Conservation (phyloP, 2,888 invertebrate species). For the Dolichopus griseipennis region DNA sequence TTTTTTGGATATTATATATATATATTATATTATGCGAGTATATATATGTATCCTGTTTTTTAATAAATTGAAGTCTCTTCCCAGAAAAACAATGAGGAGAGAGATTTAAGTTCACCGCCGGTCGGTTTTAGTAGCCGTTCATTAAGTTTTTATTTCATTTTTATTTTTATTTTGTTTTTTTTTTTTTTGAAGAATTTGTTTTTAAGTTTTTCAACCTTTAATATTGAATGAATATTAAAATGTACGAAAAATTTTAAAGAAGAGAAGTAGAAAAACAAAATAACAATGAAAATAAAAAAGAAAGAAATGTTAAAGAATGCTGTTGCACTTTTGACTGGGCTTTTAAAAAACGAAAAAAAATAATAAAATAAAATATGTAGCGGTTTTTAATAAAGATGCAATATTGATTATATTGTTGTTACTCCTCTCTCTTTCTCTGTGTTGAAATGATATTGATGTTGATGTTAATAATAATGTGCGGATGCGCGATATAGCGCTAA, state of each 20-base stretch:
- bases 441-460: not conserved
- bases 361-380: not conserved
- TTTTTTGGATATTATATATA: not conserved
- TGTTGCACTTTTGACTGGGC: not conserved
- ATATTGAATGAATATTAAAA: not conserved
- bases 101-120: constrained; percentile 6
- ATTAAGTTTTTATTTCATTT: too few species aligned
- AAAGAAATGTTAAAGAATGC: not conserved
- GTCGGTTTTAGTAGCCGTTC: not conserved
- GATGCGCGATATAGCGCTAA: not conserved
- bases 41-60: not conserved
- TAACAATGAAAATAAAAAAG: not conserved
- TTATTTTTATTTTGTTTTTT: too few species aligned
- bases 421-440: not conserved
- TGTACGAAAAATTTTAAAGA: not conserved
- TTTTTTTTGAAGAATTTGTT: too few species aligned
- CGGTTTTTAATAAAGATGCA: constrained; percentile 3
- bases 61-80: not conserved
- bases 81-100: not conserved
- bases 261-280: not conserved
- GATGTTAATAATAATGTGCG: not conserved
- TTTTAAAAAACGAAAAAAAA: not conserved
- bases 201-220: not conserved
- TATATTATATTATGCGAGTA: not conserved
- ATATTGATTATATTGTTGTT: not conserved